Conservation (phyloP, 2,113 vertebrate species). For the Mesoclemmys tuberculata region DNA sequence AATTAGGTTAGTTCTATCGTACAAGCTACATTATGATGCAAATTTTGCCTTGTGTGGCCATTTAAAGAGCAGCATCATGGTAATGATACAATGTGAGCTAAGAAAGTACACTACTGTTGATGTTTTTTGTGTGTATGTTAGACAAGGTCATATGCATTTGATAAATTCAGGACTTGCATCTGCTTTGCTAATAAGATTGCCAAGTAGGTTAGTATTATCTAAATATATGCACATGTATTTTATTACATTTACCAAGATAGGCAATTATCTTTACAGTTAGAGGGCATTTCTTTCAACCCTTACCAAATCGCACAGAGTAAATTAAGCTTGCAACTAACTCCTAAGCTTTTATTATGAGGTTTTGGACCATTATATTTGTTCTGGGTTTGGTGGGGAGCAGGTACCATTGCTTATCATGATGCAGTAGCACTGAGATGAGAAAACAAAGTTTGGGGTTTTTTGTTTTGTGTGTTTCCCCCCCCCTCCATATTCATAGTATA, state of each 20-base stretch:
- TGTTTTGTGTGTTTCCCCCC: neutral
- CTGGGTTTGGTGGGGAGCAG: neutral
- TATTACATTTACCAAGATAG: neutral
- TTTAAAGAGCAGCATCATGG: neutral
- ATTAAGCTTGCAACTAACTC: conserved; percentile 30
- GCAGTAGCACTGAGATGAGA: neutral
- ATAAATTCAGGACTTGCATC: conserved; percentile 13
- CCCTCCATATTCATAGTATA: neutral
- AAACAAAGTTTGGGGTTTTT: neutral
- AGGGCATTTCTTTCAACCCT: neutral
- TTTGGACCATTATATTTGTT: neutral
- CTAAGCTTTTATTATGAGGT: neutral
- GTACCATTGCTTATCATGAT: neutral
- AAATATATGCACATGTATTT: neutral
- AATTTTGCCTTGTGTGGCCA: fast-evolving
- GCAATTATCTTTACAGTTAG: conserved; percentile 20
- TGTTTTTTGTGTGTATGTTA: neutral
- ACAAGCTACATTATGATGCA: neutral
- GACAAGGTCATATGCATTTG: neutral
- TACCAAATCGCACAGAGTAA: neutral
- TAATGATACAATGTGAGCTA: neutral
- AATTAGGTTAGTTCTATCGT: neutral
- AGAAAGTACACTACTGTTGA: neutral
- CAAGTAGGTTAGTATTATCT: neutral
- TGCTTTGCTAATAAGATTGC: conserved; percentile 10